A percentile compares a stretch with the other conserved stretches of the same genome.
Evolutionary conservation across 2,888 invertebrate species (phyloP).

Genomic region (Crossocerus cetratus): DNA sequence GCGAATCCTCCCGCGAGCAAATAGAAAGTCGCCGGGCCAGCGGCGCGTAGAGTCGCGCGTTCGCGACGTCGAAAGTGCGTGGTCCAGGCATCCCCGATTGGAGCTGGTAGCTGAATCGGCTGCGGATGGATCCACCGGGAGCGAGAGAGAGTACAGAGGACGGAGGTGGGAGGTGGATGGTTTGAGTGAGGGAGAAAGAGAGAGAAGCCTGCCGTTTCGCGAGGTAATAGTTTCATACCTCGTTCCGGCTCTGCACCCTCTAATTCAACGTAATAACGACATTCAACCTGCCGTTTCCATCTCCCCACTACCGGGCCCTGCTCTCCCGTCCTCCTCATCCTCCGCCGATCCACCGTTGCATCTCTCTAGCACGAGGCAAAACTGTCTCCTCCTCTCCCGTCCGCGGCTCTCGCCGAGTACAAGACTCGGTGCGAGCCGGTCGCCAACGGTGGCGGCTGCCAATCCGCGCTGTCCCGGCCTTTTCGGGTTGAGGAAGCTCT

Average conservation of each 20-base stretch:
- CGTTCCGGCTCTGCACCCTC: slow-evolving; percentile 77
- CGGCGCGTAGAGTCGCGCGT: slow-evolving; percentile 18
- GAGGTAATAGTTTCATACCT: slow-evolving; percentile 77
- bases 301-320: slow-evolving; percentile 34
- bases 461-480: background rate
- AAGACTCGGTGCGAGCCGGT: background rate
- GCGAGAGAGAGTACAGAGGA: background rate
- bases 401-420: background rate
- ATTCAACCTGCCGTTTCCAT: slow-evolving; percentile 74
- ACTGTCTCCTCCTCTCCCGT: slow-evolving; percentile 35
- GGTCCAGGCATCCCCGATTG: slow-evolving; percentile 46
- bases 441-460: background rate
- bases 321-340: slow-evolving; percentile 30
- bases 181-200: slow-evolving; percentile 21
- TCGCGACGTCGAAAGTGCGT: slow-evolving; percentile 44
- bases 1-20: too few relatives aligned
- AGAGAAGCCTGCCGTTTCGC: slow-evolving; percentile 68
- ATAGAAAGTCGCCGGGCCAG: slow-evolving; percentile 43
- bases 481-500: background rate
- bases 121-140: background rate
- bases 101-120: background rate
- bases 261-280: slow-evolving; percentile 77
- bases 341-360: slow-evolving; percentile 54
- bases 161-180: slow-evolving; percentile 24
- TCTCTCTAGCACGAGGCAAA: slow-evolving; percentile 52